Percentiles rank a stretch among this genome's conserved stretches.
Conservation (phyloP, 2,888 invertebrate genomes). For the Buathra laborator region DNA sequence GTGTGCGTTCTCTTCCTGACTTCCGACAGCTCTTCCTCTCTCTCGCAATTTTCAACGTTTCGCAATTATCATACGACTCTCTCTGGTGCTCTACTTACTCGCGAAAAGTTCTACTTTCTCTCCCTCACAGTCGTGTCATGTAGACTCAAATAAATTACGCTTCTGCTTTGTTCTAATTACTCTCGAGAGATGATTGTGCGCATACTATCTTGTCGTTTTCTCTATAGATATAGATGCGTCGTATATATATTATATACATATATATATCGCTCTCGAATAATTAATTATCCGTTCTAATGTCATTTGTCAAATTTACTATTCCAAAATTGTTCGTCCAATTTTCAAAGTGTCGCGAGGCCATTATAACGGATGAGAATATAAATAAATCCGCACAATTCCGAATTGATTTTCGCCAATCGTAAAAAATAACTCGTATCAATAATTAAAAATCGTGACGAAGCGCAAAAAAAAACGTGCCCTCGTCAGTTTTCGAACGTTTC, state of each 20-base stretch:
- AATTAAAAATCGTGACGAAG: not conserved
- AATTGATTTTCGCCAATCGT: not conserved
- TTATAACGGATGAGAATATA: not conserved
- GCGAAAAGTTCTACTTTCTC: constrained; percentile 46
- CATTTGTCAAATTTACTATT: constrained; percentile 11
- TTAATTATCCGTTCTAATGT: constrained; percentile 43
- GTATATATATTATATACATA: constrained; percentile 5
- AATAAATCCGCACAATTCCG: not conserved
- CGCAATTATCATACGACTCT: too few relatives aligned
- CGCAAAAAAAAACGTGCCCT: not conserved
- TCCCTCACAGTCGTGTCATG: constrained; percentile 29
- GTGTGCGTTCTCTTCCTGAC: constrained; percentile 49
- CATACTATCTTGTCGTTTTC: not conserved
- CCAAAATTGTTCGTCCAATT: constrained; percentile 1
- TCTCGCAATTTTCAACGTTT: constrained; percentile 51
- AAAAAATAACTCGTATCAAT: not conserved
- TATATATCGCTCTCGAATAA: constrained; percentile 30
- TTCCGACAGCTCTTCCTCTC: constrained; percentile 39
- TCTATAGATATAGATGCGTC: not conserved
- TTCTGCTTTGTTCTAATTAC: constrained; percentile 66
- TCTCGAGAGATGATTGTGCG: constrained; percentile 58
- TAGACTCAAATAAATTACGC: constrained; percentile 59
- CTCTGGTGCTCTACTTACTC: not conserved
- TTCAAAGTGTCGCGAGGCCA: not conserved
- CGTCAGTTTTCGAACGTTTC: not conserved